Base-by-base conservation (phyloP, 2,888 invertebrate genomes). In the Drosophila melanosoma region DNA sequence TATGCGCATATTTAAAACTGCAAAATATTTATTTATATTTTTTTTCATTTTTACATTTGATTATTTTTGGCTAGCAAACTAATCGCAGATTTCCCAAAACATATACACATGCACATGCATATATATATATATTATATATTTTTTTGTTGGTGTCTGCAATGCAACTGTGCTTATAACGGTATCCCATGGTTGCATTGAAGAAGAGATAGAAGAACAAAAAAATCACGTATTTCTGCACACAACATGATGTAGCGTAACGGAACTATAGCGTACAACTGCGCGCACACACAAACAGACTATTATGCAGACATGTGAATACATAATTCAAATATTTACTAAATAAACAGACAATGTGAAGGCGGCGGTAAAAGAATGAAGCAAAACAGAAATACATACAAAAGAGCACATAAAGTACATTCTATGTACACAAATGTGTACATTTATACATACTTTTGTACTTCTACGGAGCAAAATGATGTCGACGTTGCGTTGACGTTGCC, bases 271-370 rank as follows among this genome's bases (percentile, higher is more conserved):
- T 70, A 77, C 69, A 74, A 65, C 56, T 49, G 63, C 42, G 52
- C 61, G 23, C 61, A 64, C 20, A 65, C 36, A 54, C 32, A 33
- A 10, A 11, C 17, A 36, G 54, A 42, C 23, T 23, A 45, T 35
- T 23, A 61, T 45, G 52, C 52, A 74, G 32, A 45, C n/a, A 48
- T 38, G 61, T 60, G 56, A 62, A 69, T 61, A 71, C 65, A 79
- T 69, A 74, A 76, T 67, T 82, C 70, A 83, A 81, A 82, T 82
- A 83, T 83, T 85, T 79, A 79, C 85, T 76, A 74, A 83, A 81
- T 69, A 85, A 85, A 87, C 77, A 87, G 70, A 83, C 88, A 81
- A 76, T 75, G 79, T 69, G 68, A 79, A 69, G 76, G 67, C 66
- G 66, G 59, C 62, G 70, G 67, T 67, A 65, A 61, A 61, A 68